A percentile compares a stretch with the other conserved stretches of the same genome.
phyloP scores from a whole-genome alignment of 2,888 invertebrate species.

The Venusia cambrica region DNA sequence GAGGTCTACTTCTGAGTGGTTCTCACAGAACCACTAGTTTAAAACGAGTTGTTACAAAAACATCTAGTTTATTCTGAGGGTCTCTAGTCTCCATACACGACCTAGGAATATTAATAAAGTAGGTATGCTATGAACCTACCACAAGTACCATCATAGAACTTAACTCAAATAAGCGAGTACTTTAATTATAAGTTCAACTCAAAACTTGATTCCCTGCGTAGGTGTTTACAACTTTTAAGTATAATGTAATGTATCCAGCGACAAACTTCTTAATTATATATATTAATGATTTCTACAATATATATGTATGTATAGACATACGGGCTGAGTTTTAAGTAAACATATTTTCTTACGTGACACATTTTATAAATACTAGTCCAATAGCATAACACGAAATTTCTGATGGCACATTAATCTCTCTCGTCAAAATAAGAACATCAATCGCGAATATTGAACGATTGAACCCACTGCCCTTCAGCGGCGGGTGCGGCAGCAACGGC shows the following conservation, averaged over 20 bases:
- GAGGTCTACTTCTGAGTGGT: too few relatives aligned
- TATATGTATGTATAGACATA: too few relatives aligned
- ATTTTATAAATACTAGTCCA: constrained; percentile 4
- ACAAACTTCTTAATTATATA: constrained; percentile 5
- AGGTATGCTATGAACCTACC: too few relatives aligned
- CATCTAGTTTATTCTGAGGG: too few relatives aligned
- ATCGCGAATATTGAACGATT: constrained; percentile 24
- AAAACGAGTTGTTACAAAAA: too few relatives aligned
- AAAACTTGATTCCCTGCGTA: constrained; percentile 6
- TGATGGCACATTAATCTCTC: constrained; percentile 16
- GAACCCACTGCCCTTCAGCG: constrained; percentile 16
- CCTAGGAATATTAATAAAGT: too few relatives aligned
- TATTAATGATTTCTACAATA: too few relatives aligned
- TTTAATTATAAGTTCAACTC: constrained; percentile 1
- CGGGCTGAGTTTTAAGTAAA: too few relatives aligned
- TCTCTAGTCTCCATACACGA: too few relatives aligned
- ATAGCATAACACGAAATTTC: constrained; percentile 11
- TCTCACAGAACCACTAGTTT: too few relatives aligned
- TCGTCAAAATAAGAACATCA: constrained; percentile 27
- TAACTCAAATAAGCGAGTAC: background rate
- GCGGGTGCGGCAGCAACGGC: too few relatives aligned
- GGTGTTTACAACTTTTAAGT: constrained; percentile 14
- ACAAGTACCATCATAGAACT: background rate
- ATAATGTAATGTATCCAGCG: constrained; percentile 3
- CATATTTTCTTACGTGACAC: too few relatives aligned